These are phyloP conservation scores for Cyanoramphus novaezelandiae DNA, from an alignment of 2,113 vertebrate genomes.

Conservation along the genomic window DNA sequence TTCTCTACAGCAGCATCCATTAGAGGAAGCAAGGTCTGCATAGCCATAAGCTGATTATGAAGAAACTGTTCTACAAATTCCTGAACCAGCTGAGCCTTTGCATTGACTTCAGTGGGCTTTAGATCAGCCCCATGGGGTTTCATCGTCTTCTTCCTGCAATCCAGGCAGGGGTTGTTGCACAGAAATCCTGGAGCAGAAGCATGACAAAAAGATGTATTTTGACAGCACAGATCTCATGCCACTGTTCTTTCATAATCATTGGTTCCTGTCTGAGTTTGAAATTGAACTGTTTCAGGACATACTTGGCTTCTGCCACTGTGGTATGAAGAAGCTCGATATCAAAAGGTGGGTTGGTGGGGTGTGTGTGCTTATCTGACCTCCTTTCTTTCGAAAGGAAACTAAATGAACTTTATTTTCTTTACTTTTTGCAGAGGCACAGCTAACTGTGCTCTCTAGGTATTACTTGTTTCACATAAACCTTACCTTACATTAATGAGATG, in stretches of 20 bases:
- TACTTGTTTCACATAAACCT: background rate
- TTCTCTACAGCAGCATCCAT: background rate
- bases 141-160: background rate
- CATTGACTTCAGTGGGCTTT: background rate
- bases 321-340: background rate
- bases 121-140: background rate
- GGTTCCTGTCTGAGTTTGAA: background rate
- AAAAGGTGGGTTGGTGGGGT: background rate
- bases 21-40: background rate
- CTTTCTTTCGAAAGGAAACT: background rate
- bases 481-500: conserved; percentile 25
- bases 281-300: background rate
- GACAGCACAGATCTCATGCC: background rate
- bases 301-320: background rate
- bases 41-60: background rate
- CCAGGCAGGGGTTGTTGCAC: background rate
- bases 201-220: background rate
- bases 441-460: background rate
- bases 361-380: background rate
- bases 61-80: background rate
- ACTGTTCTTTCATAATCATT: background rate
- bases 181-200: background rate
- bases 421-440: background rate
- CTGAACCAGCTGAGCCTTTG: background rate
- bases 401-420: background rate